Base-by-base conservation (phyloP, 1,140 invertebrate species). In the Dinoponera quadriceps region DNA sequence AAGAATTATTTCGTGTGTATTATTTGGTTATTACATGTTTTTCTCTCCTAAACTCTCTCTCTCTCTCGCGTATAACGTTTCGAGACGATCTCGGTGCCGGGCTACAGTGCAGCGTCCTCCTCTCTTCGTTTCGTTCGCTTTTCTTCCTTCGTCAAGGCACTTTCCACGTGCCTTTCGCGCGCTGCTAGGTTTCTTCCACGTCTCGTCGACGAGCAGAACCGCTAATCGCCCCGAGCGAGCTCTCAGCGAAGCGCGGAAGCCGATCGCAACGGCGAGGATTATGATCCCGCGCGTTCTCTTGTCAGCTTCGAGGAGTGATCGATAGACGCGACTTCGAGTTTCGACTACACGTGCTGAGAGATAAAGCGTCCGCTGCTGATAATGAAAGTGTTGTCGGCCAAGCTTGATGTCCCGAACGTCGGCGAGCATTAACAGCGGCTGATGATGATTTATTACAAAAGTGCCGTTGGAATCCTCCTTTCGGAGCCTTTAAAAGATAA, bases 311-410 rank as follows among this genome's bases (percentile, higher is more conserved):
- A 66, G 44, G 27, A 66, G 18, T 77, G 60, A 77, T 77, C 74
- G 74, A 77, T 77, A 77, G 49, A 66, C 20, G 48, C 29, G 66
- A 77, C 62, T 77, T 77, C 60, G 29, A 54, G 60, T 66, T 77
- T 66, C 60, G 49, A 66, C 49, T 66, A 25, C 49, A 66, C 22
- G 27, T 11, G 27, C 25, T 3, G 27, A 66, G 73, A 66, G 60
- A 77, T 77, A 66, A 44, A 77, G 73, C 73, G 60, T 20, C 38
- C 63, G 29, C 48, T 38, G 29, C 48, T 38, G 74, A 77, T 77
- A 66, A 54, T 66, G 62, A 77, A 77, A 77, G 27, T 77, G 60
- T 66, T 77, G 74, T 55, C 74, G 74, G 60, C 65, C 20, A 54
- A n/a, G 60, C 60, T 66, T 55, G 48, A 77, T 66, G 44, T 66